A percentile compares a stretch with the other conserved stretches of the same genome.
Conservation (phyloP, 1,140 invertebrate genomes). For the Drosophila simulans region DNA sequence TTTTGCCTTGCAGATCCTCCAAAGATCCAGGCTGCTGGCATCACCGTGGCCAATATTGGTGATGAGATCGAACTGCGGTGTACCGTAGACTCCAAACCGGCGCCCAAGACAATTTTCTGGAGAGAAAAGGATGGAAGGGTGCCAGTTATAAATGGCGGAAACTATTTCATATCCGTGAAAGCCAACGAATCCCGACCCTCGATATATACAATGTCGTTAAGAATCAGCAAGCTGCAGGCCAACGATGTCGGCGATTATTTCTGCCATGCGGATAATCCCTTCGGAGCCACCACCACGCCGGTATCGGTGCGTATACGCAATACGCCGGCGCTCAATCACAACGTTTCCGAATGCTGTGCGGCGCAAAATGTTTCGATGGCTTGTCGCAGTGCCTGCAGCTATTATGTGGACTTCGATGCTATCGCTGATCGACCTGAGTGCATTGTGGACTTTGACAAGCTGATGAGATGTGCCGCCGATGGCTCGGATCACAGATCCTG, state of each 20-base stretch:
- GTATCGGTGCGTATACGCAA: constrained; percentile 89
- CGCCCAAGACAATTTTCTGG: constrained; percentile 92
- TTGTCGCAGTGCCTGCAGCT: constrained; percentile 92
- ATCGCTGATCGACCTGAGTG: constrained; percentile 92
- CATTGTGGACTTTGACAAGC: constrained; percentile 92
- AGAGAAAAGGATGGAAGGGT: constrained; percentile 88
- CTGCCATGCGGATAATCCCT: constrained; percentile 92
- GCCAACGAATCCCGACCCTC: constrained; percentile 83
- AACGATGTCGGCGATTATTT: constrained; percentile 91
- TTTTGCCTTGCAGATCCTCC: constrained; percentile 89
- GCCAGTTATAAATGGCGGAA: constrained; percentile 90
- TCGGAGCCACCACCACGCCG: constrained; percentile 89
- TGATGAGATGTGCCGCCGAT: constrained; percentile 93
- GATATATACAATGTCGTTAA: constrained; percentile 89
- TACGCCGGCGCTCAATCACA: constrained; percentile 86
- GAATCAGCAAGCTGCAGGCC: constrained; percentile 89
- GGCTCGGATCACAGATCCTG: constrained; percentile 92
- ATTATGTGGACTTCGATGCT: constrained; percentile 92
- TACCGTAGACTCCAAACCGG: constrained; percentile 90
- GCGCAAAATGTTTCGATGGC: constrained; percentile 90
- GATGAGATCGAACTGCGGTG: constrained; percentile 91
- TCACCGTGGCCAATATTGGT: constrained; percentile 89
- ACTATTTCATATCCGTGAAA: constrained; percentile 87
- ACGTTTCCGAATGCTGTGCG: constrained; percentile 90
- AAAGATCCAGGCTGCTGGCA: constrained; percentile 89